A percentile compares a stretch with the other conserved stretches of the same genome.
phyloP scores from a whole-genome alignment of 1,140 invertebrate genomes.

The Cherax quadricarinatus region DNA sequence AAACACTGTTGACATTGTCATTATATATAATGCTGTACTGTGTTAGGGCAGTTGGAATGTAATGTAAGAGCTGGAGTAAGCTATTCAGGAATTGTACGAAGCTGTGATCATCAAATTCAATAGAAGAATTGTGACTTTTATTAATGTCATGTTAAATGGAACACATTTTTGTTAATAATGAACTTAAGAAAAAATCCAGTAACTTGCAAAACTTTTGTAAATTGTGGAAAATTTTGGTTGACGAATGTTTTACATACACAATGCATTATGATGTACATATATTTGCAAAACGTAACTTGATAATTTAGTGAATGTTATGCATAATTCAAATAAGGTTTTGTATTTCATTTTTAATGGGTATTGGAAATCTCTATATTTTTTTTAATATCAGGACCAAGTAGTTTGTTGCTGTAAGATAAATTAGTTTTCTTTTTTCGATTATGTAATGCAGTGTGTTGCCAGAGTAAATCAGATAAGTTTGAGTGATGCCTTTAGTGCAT shows the following conservation, averaged over 20 bases:
- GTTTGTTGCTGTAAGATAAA: background rate
- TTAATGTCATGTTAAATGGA: background rate
- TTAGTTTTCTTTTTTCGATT: background rate
- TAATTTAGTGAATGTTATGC: background rate
- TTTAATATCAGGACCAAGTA: background rate
- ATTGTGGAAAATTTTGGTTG: background rate
- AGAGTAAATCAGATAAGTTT: background rate
- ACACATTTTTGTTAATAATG: background rate
- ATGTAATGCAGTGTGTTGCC: too few relatives aligned
- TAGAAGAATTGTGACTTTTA: background rate
- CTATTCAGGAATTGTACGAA: background rate
- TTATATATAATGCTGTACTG: background rate
- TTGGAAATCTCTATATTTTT: background rate
- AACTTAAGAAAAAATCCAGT: background rate
- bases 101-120: background rate
- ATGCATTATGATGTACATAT: background rate
- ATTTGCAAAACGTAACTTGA: background rate
- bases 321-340: background rate
- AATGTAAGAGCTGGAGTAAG: background rate
- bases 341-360: background rate
- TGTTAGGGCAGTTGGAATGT: background rate
- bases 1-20: background rate
- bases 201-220: background rate
- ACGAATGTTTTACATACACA: background rate
- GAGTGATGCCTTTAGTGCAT: background rate